Base-by-base conservation (phyloP, 2,797 vertebrate genomes). In the Spheniscus humboldti region DNA sequence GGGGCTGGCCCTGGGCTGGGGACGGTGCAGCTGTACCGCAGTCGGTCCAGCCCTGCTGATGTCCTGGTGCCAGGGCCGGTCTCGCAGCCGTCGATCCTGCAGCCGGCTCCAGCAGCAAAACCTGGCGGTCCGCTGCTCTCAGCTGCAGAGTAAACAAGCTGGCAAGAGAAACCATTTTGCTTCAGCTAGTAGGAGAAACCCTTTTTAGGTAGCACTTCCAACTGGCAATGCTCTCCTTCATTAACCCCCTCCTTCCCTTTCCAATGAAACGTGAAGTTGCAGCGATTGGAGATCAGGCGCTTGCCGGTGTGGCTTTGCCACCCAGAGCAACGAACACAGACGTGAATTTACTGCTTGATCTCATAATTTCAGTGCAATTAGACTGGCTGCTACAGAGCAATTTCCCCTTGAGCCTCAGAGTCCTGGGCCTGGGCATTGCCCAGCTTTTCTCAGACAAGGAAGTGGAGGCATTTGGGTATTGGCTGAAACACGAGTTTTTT, bases 111-210 rank as follows among this genome's bases (percentile, higher is more conserved):
- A 93, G 95, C 92, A 94, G 95, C 94, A 94, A 86, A 93, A 92
- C 96, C 96, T 96, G 95, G 96, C 92, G 25, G 84, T 74, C 78
- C 12, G 7, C 94, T 91, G 96, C 92, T 92, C 92, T 96, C 96
- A 97, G 96, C 96, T 96, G 96, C 96, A 95, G 92, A 95, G 95
- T 95, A 96, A 97, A 97, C 96, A 96, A 96, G 95, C 96, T 95
- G 96, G 96, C 96, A 97, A 95, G 96, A 95, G 96, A 97, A 97
- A 97, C 96, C 96, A 96, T 96, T 97, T 97, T 97, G 96, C 94
- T 95, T 97, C 95, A 97, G 96, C 96, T 97, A 73, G 95, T 75
- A 96, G 96, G 96, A 96, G 94, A 96, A 97, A 96, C 96, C 96
- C 92, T 97, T 96, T 97, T 96, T 96, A 97, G 96, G 95, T 91